A percentile compares a stretch with the other conserved stretches of the same genome.
Evolutionary conservation across 2,113 vertebrate species (phyloP).

Genomic region (Girardinichthys multiradiatus): DNA sequence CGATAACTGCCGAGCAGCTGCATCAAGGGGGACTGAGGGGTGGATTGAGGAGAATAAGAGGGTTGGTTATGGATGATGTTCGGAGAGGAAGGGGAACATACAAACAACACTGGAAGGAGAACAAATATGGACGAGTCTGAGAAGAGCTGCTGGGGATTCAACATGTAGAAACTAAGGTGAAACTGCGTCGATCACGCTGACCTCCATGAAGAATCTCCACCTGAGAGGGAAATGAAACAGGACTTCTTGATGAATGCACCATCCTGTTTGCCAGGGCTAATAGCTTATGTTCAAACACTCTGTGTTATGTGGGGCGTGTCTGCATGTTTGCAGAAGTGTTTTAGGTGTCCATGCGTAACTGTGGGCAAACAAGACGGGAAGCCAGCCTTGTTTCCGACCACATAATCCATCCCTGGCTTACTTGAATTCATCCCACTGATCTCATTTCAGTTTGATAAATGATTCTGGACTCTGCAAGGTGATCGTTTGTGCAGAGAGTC

Average conservation of each 20-base stretch:
- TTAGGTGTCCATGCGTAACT: conserved; percentile 25
- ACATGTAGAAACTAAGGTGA: conserved; percentile 52
- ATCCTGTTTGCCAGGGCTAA: conserved; percentile 67
- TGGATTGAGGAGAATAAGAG: conserved; percentile 21
- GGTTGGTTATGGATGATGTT: conserved; percentile 16
- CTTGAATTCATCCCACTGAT: not conserved
- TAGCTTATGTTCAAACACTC: conserved; percentile 58
- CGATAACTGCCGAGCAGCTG: conserved; percentile 15
- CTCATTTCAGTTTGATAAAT: conserved; percentile 9
- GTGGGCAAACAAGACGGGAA: conserved; percentile 14
- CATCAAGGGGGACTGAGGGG: conserved; percentile 29
- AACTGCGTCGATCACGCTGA: conserved; percentile 44
- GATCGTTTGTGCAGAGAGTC: not conserved
- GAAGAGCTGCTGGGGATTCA: conserved; percentile 32
- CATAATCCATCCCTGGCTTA: conserved; percentile 6
- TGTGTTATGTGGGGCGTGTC: conserved; percentile 17
- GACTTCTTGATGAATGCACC: conserved; percentile 58
- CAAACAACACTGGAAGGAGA: not conserved
- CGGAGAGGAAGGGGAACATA: not conserved
- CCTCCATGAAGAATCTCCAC: conserved; percentile 42
- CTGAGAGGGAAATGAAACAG: conserved; percentile 59
- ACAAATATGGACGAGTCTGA: conserved; percentile 10
- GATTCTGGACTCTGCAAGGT: conserved; percentile 11
- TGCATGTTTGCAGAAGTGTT: conserved; percentile 22
- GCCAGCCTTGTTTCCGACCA: conserved; percentile 7